phyloP scores from a whole-genome alignment of 2,888 invertebrate genomes.

The Conops quadrifasciatus region DNA sequence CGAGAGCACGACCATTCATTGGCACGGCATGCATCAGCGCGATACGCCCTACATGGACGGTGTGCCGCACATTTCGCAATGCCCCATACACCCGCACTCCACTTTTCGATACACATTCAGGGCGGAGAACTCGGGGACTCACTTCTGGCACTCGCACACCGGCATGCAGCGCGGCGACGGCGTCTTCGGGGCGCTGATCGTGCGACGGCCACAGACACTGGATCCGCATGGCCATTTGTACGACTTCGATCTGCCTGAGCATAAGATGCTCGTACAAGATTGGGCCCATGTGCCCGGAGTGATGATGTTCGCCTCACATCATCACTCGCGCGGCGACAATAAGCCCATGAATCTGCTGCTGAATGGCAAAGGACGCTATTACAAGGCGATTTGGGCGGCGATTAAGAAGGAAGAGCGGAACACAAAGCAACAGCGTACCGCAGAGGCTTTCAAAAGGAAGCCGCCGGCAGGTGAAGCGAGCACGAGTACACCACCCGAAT shows the following conservation, averaged over 20 bases:
- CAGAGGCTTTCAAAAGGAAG: no score
- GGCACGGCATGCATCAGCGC: slow-evolving; percentile 88
- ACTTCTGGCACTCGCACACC: slow-evolving; percentile 85
- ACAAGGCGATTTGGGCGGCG: slow-evolving; percentile 56
- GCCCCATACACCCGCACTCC: slow-evolving; percentile 79
- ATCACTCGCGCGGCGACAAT: slow-evolving; percentile 83
- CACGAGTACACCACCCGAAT: slow-evolving; percentile 24
- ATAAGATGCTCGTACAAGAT: slow-evolving; percentile 80
- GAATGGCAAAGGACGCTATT: slow-evolving; percentile 78
- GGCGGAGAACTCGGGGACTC: slow-evolving; percentile 80
- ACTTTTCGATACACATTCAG: slow-evolving; percentile 80
- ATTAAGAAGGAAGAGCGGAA: slow-evolving; percentile 34
- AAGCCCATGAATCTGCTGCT: slow-evolving; percentile 83
- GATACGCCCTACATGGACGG: slow-evolving; percentile 88
- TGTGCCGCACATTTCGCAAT: slow-evolving; percentile 85
- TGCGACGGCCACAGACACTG: slow-evolving; percentile 72
- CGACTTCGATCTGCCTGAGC: slow-evolving; percentile 79
- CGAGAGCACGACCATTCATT: slow-evolving; percentile 87
- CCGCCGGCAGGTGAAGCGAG: neutral
- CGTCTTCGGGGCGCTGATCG: slow-evolving; percentile 80
- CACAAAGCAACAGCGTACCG: neutral
- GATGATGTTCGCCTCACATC: slow-evolving; percentile 83
- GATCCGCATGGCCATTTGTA: slow-evolving; percentile 76
- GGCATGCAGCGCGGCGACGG: slow-evolving; percentile 90
- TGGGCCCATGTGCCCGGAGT: slow-evolving; percentile 81